Conservation (phyloP, 2,888 invertebrate species). For the Bombyx huttoni region DNA sequence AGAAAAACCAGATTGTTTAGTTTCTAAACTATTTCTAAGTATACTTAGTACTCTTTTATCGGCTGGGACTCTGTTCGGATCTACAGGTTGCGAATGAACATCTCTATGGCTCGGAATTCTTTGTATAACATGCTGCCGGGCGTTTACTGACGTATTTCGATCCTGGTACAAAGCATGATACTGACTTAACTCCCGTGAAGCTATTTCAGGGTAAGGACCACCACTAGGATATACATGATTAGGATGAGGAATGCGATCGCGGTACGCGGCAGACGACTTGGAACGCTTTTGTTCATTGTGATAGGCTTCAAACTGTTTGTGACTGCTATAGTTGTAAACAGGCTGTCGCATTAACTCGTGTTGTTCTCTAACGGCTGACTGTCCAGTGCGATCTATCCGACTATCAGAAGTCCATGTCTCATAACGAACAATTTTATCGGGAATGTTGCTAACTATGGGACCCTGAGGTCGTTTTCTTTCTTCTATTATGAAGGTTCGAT, state of each 20-base stretch:
- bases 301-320: conserved; percentile 57
- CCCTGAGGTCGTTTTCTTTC: conserved; percentile 56
- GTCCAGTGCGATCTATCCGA: conserved; percentile 51
- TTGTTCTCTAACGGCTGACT: conserved; percentile 45
- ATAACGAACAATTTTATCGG: conserved; percentile 59
- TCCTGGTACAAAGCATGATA: conserved; percentile 48
- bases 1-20: conserved; percentile 66
- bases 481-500: conserved; percentile 51
- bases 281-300: conserved; percentile 54
- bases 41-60: conserved; percentile 81
- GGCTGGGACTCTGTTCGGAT: conserved; percentile 64
- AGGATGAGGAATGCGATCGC: conserved; percentile 36
- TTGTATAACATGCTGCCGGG: conserved; percentile 52
- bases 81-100: conserved; percentile 36
- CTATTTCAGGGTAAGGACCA: conserved; percentile 32
- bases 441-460: conserved; percentile 60
- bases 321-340: conserved; percentile 55
- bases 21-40: conserved; percentile 80
- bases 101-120: conserved; percentile 54
- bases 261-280: conserved; percentile 28
- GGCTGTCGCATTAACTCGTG: conserved; percentile 56
- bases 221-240: conserved; percentile 39
- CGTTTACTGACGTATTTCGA: conserved; percentile 32
- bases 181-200: conserved; percentile 38
- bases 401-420: conserved; percentile 60